A percentile compares a stretch with the other conserved stretches of the same genome.
Conservation (phyloP, 2,888 invertebrate species). For the Scaptomyza reducta region DNA sequence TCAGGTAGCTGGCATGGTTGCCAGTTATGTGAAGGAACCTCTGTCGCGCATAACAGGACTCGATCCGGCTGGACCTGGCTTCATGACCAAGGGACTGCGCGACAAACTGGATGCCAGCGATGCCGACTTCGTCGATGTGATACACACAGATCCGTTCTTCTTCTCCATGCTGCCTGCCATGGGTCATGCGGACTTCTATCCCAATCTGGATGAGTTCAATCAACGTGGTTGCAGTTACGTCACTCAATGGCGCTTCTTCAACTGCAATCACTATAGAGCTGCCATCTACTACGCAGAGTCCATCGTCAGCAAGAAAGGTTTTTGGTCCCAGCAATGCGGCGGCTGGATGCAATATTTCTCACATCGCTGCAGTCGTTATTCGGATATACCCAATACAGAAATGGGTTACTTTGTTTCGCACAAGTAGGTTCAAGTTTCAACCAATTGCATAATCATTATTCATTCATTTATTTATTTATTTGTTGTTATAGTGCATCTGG, state of each 20-base stretch:
- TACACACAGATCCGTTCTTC: conserved; percentile 87
- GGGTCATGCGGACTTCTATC: conserved; percentile 86
- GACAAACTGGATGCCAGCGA: conserved; percentile 86
- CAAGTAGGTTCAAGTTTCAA: conserved; percentile 83
- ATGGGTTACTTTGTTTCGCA: conserved; percentile 86
- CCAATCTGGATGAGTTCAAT: conserved; percentile 85
- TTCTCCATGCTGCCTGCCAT: conserved; percentile 86
- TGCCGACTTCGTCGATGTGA: conserved; percentile 87
- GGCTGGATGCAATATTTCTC: conserved; percentile 85
- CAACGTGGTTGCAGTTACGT: conserved; percentile 86
- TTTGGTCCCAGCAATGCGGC: conserved; percentile 86
- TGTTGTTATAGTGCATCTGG: conserved; percentile 84
- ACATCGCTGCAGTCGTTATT: conserved; percentile 84
- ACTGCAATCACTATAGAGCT: conserved; percentile 87
- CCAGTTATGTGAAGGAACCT: conserved; percentile 84
- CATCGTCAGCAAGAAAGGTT: conserved; percentile 84
- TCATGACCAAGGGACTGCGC: conserved; percentile 84
- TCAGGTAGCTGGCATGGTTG: conserved; percentile 86
- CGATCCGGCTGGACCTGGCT: conserved; percentile 88
- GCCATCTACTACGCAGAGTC: conserved; percentile 87
- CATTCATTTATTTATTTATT: neutral
- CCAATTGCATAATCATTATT: neutral
- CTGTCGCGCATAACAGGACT: conserved; percentile 86
- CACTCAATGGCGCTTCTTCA: conserved; percentile 78
- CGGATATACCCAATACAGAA: conserved; percentile 64